A percentile compares a stretch with the other conserved stretches of the same genome.
Evolutionary conservation across 2,888 invertebrate genomes (phyloP).

Genomic region (Acrocyrtus sp.): DNA sequence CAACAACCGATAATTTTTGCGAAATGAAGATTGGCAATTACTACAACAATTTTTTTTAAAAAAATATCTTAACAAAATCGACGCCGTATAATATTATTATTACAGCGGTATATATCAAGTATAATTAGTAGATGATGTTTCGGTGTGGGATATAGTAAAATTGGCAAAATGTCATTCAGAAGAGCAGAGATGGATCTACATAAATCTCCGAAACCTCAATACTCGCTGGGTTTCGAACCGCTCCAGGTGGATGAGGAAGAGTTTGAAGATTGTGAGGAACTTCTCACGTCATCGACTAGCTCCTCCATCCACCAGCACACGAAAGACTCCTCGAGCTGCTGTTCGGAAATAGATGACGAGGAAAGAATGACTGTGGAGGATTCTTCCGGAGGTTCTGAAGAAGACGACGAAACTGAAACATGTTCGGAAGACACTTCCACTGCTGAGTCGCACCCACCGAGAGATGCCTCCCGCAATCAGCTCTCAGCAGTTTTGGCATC

Average conservation of each 20-base stretch:
- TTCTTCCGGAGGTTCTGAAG: conserved; percentile 45
- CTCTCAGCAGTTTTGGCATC: too few species aligned
- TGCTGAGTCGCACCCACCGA: conserved; percentile 26
- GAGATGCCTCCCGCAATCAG: conserved; percentile 37
- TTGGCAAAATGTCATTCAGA: too few species aligned
- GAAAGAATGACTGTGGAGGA: conserved; percentile 42
- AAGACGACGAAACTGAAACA: conserved; percentile 28
- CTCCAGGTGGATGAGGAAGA: conserved; percentile 56
- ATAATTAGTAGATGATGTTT: too few species aligned
- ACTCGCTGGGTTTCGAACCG: conserved; percentile 58
- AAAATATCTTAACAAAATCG: too few species aligned
- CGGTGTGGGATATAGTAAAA: too few species aligned
- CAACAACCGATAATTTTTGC: too few species aligned
- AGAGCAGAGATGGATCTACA: conserved; percentile 28
- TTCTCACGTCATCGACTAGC: conserved; percentile 11
- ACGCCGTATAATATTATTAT: too few species aligned
- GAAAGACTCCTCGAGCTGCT: conserved; percentile 34
- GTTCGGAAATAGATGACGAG: conserved; percentile 37
- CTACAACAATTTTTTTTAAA: too few species aligned
- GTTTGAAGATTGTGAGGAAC: conserved; percentile 22
- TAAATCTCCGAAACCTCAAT: conserved; percentile 28
- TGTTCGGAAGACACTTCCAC: conserved; percentile 39
- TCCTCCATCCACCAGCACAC: not conserved
- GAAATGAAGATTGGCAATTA: too few species aligned
- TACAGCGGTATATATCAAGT: too few species aligned